These are phyloP conservation scores for Pterostichus madidus DNA, from an alignment of 2,888 invertebrate genomes.

Conservation along the genomic window DNA sequence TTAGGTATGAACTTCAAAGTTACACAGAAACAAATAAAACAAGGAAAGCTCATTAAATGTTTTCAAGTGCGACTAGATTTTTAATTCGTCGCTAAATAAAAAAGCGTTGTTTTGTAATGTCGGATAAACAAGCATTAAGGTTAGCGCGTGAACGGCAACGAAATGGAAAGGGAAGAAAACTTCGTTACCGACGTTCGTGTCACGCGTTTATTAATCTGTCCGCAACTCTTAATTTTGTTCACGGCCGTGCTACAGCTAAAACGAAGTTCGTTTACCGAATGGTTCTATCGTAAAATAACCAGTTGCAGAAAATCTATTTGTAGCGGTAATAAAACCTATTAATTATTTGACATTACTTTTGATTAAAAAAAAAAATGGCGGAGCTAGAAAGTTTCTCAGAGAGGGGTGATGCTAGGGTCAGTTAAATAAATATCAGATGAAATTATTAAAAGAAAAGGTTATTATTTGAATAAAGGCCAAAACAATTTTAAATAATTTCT, in stretches of 20 bases:
- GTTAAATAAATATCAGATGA: too few relatives aligned
- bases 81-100: slow-evolving; percentile 23
- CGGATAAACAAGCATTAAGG: slow-evolving; percentile 16
- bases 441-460: too few relatives aligned
- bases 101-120: background rate
- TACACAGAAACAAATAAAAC: background rate
- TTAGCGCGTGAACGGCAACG: slow-evolving; percentile 6
- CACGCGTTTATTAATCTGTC: slow-evolving; percentile 53
- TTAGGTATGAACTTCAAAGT: background rate
- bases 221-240: slow-evolving; percentile 38
- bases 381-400: too few relatives aligned
- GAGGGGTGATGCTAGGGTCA: too few relatives aligned
- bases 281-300: too few relatives aligned
- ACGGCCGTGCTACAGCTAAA: background rate
- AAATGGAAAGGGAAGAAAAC: background rate
- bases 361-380: too few relatives aligned
- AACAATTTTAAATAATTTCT: too few relatives aligned
- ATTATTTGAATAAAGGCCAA: too few relatives aligned
- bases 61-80: slow-evolving; percentile 16
- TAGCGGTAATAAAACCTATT: too few relatives aligned
- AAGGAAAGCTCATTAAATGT: slow-evolving; percentile 11
- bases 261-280: too few relatives aligned
- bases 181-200: slow-evolving; percentile 23
- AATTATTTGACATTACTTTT: too few relatives aligned
- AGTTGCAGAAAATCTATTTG: too few relatives aligned